Evolutionary conservation across 2,888 invertebrate genomes (phyloP), one percentile per base, ranked within the genome.

Genomic region (Caenorhabditis sp.): DNA sequence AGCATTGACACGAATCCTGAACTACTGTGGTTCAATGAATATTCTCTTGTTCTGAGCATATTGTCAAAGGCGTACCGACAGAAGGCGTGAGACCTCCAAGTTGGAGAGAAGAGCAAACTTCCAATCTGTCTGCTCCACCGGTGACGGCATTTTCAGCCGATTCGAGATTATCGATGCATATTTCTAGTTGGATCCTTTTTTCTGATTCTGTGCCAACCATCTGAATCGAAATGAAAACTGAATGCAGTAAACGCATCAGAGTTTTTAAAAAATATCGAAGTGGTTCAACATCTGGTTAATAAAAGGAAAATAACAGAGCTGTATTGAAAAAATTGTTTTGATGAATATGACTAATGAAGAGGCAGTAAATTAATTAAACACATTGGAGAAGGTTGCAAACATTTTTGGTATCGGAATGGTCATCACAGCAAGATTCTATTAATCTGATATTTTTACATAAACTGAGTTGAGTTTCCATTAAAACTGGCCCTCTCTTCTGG

Each of bases 401-500:
- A 31, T 14, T 38, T 66, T 66, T 28, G 64, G 64, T 49, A 14
- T 22, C 1, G 76, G 51, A 68, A 77, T 70, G 31, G 16, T 19
- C 7, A 72, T 79, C 63, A 79, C 59, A 76, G 35, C 28, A 38
- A 10, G 63, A 22, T 12, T n/a, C n/a, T n/a, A 69, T 12, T 22
- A 14, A 7, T 10, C 5, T 26, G n/a, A 12, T 10, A 54, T 26
- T 12, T 49, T 80, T 68, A 87, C 73, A 87, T 77, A 38, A 86
- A 88, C 63, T 87, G 87, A 16, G 88, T 88, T 10, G 86, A 86
- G 54, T 88, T 88, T 72, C 88, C 88, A 63, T 88, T 88, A 83
- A 84, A 88, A 58, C 76, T 88, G 0, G 86, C 86, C 6, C 63
- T 19, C 24, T 84, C 79, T 22, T 85, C 86, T 12, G 82, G 75